Base-by-base conservation (phyloP, 1,140 invertebrate genomes). In the Plodia interpunctella region DNA sequence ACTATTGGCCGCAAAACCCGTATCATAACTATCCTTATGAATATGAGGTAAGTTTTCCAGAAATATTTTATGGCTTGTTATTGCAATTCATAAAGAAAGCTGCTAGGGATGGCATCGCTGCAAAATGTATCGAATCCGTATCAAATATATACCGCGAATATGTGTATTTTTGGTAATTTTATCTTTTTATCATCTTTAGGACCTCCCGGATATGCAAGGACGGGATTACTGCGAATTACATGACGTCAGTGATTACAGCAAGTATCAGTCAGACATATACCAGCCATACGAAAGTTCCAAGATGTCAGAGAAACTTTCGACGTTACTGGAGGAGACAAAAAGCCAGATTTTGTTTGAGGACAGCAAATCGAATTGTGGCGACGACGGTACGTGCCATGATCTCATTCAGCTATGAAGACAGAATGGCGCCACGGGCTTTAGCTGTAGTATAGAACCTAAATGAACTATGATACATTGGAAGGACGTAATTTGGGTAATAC, bases 311-410 rank as follows among this genome's bases (percentile, higher is more conserved):
- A 53, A 53, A 53, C 51, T 53, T 0, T 21, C 19, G 28, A 53
- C 51, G n/a, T n/a, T 53, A 53, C n/a, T 53, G 21, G 85, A 87
- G 60, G 86, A 87, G 58, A 86, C 78, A 2, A 71, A 25, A 38
- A 84, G 80, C 57, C 80, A 86, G 55, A 52, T 87, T 32, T 78
- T 75, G 25, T 75, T 87, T 15, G 76, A 83, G 25, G 79, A 87
- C 49, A 63, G 71, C 21, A 72, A 70, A 19, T 70, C 59, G 55
- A 67, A 77, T 17, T 17, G 38, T 10, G 68, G 53, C 21, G 71
- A 76, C 9, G 72, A 74, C 5, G 57, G 60, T 44, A 66, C 67
- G 6, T 64, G 59, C 28, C 61, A 59, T 32, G 78, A 77, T 13
- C 49, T 64, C 1, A 52, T 44, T 44, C 13, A 44, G 10, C 38